Percentiles rank a stretch among this genome's conserved stretches.
Conservation (phyloP, 2,113 vertebrate genomes). For the Nothocercus julius region DNA sequence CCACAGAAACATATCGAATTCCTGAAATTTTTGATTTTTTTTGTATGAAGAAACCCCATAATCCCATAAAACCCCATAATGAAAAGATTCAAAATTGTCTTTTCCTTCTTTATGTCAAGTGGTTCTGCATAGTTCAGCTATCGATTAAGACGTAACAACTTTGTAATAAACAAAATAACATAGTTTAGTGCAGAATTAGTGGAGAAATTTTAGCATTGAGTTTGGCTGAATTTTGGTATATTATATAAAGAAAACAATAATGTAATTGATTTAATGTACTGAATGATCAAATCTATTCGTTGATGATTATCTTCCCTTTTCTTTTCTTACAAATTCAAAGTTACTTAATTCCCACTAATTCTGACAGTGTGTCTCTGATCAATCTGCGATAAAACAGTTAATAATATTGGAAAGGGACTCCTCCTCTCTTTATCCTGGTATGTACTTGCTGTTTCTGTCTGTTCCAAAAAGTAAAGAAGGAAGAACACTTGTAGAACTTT, state of each 20-base stretch:
- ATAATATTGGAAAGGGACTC: not conserved
- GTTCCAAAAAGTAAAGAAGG: not conserved
- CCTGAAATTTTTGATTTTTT: not conserved
- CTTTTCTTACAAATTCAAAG: not conserved
- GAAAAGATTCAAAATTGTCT: not conserved
- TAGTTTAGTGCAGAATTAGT: not conserved
- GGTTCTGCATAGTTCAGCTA: not conserved
- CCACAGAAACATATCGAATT: not conserved
- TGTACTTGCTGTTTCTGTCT: not conserved
- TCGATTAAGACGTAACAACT: not conserved
- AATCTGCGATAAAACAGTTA: not conserved
- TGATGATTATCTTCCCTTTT: not conserved
- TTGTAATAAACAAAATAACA: not conserved
- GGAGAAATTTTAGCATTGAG: not conserved
- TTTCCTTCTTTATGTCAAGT: rapidly evolving
- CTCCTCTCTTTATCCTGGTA: not conserved
- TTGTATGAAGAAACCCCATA: not conserved
- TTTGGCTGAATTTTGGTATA: not conserved
- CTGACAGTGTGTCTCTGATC: not conserved
- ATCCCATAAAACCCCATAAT: not conserved
- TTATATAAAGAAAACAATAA: not conserved
- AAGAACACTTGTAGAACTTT: not conserved
- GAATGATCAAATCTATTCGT: not conserved
- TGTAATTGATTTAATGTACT: not conserved
- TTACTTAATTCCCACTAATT: not conserved